Evolutionary conservation across 2,113 vertebrate species (phyloP).

Genomic region (Entomyzon cyanotis): DNA sequence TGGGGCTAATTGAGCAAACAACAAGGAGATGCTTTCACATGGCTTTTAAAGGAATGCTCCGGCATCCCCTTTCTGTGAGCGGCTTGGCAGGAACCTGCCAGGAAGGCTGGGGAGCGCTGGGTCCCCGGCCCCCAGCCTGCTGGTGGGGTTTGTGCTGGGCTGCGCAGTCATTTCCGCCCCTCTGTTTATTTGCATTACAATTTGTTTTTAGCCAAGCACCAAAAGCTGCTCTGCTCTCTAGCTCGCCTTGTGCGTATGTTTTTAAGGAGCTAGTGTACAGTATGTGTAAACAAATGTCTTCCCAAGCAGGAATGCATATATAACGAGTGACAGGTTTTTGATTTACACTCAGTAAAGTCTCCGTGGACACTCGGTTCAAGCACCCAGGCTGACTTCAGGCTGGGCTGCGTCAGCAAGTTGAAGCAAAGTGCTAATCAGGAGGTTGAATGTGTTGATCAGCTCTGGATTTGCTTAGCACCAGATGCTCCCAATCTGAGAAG

Average conservation of each 20-base stretch:
- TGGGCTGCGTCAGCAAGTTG: conserved; percentile 58
- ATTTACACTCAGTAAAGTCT: conserved; percentile 43
- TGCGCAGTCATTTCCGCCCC: conserved; percentile 50
- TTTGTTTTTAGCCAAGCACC: conserved; percentile 48
- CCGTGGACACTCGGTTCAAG: neutral
- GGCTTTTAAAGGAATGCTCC: conserved; percentile 62
- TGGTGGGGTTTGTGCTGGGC: conserved; percentile 33
- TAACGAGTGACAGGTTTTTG: conserved; percentile 47
- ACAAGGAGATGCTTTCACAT: conserved; percentile 74
- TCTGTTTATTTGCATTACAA: conserved; percentile 57
- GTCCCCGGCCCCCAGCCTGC: conserved; percentile 18
- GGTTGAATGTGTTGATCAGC: conserved; percentile 57
- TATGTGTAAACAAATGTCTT: conserved; percentile 52
- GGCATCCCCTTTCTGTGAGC: conserved; percentile 56
- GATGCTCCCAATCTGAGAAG: conserved; percentile 66
- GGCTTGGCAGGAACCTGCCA: conserved; percentile 59
- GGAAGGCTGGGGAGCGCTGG: conserved; percentile 43
- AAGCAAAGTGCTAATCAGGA: conserved; percentile 59
- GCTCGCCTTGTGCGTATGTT: neutral
- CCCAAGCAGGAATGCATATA: conserved; percentile 25
- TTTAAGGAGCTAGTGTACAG: conserved; percentile 35
- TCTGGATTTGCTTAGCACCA: conserved; percentile 61
- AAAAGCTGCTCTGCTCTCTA: conserved; percentile 27
- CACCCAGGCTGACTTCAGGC: conserved; percentile 45
- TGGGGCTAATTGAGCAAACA: conserved; percentile 74